Evolutionary conservation across 2,888 invertebrate genomes (phyloP), one percentile per base, ranked within the genome.

Genomic region (Hipparchia sbordonii): DNA sequence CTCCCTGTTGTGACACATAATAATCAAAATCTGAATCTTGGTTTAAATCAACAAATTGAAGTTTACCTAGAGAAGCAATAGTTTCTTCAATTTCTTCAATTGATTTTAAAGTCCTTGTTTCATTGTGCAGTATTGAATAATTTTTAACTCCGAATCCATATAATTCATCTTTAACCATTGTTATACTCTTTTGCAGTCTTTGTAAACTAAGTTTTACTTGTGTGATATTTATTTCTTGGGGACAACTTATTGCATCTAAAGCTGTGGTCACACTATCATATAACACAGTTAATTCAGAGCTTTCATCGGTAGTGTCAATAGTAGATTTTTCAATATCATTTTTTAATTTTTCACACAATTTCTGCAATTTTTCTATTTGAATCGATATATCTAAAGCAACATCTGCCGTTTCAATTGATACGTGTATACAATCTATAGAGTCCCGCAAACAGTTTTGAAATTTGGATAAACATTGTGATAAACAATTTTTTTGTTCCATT

Each of bases 31-130:
- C 88, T 4, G 89, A 90, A 54, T 80, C 82, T 73, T 82, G 80
- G 12, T 89, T 86, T 60, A 92, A 51, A 33, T 91, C 87, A 8
- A 93, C 82, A 72, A 91, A 90, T 75, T 91, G 86, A 79, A 85
- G 89, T 77, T 91, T 85, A 80, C 91, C 87, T 62, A 77, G 70
- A 23, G 61, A 46, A 56, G 63, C 52, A 45, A 77, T 56, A 61
- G 51, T 23, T 23, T 78, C 87, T 80, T 92, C 88, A 12, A 93
- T 82, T 74, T 90, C 87, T 74, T 86, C 84, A 63, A 93, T 81
- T 9, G 84, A 82, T 78, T 91, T 84, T 71, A 92, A 86, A 13
- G 93, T 78, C 76, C 85, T 85, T 48, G 87, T 87, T 80, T 90
- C 90, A 75, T 87, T 82, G 1, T 82, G 81, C 61, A 87, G 77